These are phyloP conservation scores for Diaprepes abbreviatus DNA, from an alignment of 2,888 invertebrate species.

Conservation along the genomic window DNA sequence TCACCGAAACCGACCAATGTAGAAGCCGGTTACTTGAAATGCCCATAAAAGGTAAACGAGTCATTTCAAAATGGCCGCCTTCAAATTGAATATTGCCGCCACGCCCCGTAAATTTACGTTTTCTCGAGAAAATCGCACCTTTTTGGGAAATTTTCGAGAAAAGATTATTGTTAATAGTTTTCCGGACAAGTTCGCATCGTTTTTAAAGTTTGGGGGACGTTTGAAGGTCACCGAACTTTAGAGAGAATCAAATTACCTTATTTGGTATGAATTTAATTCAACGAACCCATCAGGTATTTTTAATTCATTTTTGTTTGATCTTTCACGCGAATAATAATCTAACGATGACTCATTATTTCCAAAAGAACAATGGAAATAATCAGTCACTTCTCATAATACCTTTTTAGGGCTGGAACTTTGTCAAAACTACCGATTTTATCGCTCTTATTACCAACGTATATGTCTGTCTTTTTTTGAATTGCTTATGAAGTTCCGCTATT, in stretches of 20 bases:
- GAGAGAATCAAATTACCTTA: conserved; percentile 10
- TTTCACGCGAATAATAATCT: not conserved
- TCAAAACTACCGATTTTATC: no score
- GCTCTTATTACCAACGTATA: no score
- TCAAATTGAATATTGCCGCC: conserved; percentile 62
- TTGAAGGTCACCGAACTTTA: conserved; percentile 11
- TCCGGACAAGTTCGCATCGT: not conserved
- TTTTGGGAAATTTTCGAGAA: not conserved
- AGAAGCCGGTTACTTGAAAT: conserved; percentile 71
- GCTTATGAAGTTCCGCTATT: no score
- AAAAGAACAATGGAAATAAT: no score
- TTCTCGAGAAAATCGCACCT: not conserved
- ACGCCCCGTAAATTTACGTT: conserved; percentile 57
- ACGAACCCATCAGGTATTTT: not conserved
- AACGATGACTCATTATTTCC: not conserved
- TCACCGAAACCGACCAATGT: conserved; percentile 69
- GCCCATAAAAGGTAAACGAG: conserved; percentile 76
- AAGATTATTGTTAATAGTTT: not conserved
- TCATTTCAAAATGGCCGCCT: conserved; percentile 64
- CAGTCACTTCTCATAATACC: no score
- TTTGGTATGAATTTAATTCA: conserved; percentile 17
- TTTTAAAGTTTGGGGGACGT: not conserved
- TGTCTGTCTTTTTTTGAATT: no score
- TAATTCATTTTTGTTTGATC: not conserved
- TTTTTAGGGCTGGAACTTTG: no score